A percentile compares a stretch with the other conserved stretches of the same genome.
These are phyloP conservation scores for Lucinisca nassula DNA, from an alignment of 2,888 invertebrate species.

Conservation along the genomic window DNA sequence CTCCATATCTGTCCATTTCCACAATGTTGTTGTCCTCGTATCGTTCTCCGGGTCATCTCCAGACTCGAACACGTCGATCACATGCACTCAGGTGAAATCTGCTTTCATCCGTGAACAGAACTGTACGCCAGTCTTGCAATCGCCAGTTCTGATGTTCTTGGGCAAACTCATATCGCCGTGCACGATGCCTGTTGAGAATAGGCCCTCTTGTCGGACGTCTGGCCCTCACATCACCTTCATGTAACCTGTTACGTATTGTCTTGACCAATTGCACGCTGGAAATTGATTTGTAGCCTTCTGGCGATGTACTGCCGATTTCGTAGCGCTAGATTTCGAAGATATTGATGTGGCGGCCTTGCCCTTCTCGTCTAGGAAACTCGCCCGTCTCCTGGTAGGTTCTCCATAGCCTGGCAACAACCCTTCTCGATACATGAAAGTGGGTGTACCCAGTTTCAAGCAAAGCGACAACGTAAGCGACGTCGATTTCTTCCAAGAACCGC, in stretches of 20 bases:
- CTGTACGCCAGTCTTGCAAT: background rate
- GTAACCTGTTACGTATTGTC: background rate
- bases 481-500: background rate
- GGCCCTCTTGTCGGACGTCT: background rate
- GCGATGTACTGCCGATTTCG: background rate
- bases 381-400: no score
- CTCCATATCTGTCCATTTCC: background rate
- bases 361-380: background rate
- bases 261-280: background rate
- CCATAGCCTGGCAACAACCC: background rate
- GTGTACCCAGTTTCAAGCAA: background rate
- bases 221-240: background rate
- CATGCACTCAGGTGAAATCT: background rate
- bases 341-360: background rate
- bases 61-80: background rate
- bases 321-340: no score
- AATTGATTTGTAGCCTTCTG: background rate
- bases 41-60: constrained; percentile 1
- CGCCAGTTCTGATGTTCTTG: background rate
- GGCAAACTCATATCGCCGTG: background rate
- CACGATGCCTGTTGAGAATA: background rate
- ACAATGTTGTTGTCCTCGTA: background rate
- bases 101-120: background rate
- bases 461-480: no score
- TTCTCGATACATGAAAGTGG: background rate